phyloP scores from a whole-genome alignment of 2,888 invertebrate species.

The Leucoma salicis region DNA sequence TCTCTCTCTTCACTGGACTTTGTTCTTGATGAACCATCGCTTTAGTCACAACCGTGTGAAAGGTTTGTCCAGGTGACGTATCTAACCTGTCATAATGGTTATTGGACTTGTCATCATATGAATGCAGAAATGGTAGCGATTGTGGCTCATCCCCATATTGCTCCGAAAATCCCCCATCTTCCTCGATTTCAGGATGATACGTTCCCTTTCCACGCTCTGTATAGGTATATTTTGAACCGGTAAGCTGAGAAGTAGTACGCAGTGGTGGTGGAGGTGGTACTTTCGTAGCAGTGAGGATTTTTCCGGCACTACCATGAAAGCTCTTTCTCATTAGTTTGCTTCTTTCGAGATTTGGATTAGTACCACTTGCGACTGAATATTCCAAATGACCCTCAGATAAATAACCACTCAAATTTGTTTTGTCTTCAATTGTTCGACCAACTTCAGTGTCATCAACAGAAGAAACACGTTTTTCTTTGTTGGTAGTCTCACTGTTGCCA shows the following conservation, averaged over 20 bases:
- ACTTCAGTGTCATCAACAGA: constrained; percentile 90
- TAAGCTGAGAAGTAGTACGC: constrained; percentile 92
- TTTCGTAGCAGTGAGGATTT: constrained; percentile 91
- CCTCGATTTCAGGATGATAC: constrained; percentile 69
- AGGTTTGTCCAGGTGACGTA: constrained; percentile 72
- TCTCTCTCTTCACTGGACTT: constrained; percentile 83
- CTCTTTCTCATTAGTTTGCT: constrained; percentile 95
- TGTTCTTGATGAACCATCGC: constrained; percentile 94
- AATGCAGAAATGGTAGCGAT: constrained; percentile 83
- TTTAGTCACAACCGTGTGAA: constrained; percentile 89
- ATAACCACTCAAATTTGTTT: constrained; percentile 87
- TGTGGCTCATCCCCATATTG: constrained; percentile 82
- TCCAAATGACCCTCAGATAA: constrained; percentile 94
- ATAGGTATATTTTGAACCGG: constrained; percentile 85
- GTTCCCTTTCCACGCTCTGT: constrained; percentile 70
- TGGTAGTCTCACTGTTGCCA: constrained; percentile 66
- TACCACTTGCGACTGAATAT: constrained; percentile 84
- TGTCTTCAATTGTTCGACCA: constrained; percentile 84
- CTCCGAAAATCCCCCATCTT: constrained; percentile 75
- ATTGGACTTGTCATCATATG: constrained; percentile 72
- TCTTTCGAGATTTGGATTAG: constrained; percentile 92
- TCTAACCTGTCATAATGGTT: constrained; percentile 66
- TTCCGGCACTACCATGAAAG: constrained; percentile 92
- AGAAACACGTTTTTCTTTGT: constrained; percentile 66
- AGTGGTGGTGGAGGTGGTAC: constrained; percentile 93